Percentiles rank a stretch among this genome's conserved stretches.
Conservation (phyloP, 2,113 vertebrate genomes). For the Gallinago media region DNA sequence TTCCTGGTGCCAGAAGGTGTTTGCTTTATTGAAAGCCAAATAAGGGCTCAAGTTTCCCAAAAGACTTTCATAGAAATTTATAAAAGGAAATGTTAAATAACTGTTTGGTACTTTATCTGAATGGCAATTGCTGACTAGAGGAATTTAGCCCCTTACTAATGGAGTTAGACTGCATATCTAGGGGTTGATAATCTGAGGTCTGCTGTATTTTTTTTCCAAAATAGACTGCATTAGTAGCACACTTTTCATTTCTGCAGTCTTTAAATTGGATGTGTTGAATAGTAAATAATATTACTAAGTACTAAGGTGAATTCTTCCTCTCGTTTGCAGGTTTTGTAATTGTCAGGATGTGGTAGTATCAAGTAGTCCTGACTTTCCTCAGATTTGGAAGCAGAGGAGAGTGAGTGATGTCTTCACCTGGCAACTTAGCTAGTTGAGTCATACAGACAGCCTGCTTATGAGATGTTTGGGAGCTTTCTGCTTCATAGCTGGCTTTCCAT, state of each 20-base stretch:
- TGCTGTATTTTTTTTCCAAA: background rate
- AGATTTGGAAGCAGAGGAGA: background rate
- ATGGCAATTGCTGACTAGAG: background rate
- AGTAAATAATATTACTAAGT: background rate
- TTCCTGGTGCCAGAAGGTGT: background rate
- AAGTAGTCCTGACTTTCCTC: background rate
- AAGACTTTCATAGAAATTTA: background rate
- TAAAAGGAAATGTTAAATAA: background rate
- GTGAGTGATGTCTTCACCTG: background rate
- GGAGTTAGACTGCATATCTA: background rate
- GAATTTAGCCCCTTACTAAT: background rate
- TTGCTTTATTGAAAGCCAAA: background rate
- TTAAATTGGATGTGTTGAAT: background rate
- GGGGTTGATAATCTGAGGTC: background rate
- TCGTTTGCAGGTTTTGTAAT: background rate
- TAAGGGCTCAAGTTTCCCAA: background rate
- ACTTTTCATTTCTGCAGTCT: background rate
- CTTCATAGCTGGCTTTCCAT: background rate
- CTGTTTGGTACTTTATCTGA: background rate
- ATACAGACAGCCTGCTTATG: background rate
- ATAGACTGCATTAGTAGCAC: background rate
- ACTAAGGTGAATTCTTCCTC: background rate
- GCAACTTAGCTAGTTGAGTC: background rate
- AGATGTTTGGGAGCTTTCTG: background rate
- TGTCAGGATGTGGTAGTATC: background rate